Evolutionary conservation across 2,888 invertebrate species (phyloP).

Genomic region (Priocnemis perturbator): DNA sequence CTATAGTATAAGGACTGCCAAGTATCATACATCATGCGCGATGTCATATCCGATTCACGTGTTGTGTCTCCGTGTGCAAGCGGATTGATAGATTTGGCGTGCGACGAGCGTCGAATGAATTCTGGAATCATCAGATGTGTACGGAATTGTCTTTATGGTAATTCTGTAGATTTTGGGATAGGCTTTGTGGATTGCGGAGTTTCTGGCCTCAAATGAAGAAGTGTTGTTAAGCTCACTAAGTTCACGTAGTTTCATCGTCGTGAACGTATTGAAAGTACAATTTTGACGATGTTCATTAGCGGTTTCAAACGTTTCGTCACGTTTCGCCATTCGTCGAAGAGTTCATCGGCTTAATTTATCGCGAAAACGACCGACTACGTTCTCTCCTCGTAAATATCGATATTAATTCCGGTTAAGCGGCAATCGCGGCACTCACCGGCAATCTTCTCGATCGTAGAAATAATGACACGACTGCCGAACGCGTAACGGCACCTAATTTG

Average conservation of each 20-base stretch:
- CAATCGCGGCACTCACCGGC: slow-evolving; percentile 10
- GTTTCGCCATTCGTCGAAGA: no score
- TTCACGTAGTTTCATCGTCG: no score
- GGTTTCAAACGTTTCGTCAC: no score
- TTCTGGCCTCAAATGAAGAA: no score
- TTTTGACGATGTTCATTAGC: no score
- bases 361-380: not conserved
- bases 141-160: no score
- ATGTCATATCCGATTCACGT: slow-evolving; percentile 72
- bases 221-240: no score
- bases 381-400: not conserved
- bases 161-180: no score
- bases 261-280: no score
- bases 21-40: slow-evolving; percentile 72
- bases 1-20: slow-evolving; percentile 57
- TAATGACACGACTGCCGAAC: slow-evolving; percentile 14
- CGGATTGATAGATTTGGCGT: slow-evolving; percentile 53
- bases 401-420: slow-evolving; percentile 9
- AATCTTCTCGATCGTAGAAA: slow-evolving; percentile 28
- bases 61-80: slow-evolving; percentile 62
- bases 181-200: no score
- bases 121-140: slow-evolving; percentile 12
- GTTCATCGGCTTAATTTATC: no score
- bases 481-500: slow-evolving; percentile 64
- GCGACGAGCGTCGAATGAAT: slow-evolving; percentile 39